Percentiles rank a stretch among this genome's conserved stretches.
Evolutionary conservation across 2,888 invertebrate species (phyloP).

Genomic region (Polydrusus cervinus): DNA sequence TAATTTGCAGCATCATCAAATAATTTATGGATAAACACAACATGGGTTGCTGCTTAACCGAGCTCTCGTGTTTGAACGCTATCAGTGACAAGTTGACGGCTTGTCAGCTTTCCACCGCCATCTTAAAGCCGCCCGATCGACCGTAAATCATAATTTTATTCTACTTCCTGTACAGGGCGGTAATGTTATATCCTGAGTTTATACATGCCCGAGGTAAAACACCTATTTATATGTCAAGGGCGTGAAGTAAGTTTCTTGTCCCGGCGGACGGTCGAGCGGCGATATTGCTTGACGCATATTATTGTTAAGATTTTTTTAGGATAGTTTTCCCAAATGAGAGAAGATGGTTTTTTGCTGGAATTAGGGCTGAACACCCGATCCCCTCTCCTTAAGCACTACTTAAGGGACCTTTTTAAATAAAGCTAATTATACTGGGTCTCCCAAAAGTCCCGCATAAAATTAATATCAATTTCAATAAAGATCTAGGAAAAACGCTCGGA

Average conservation of each 20-base stretch:
- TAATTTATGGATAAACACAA: constrained; percentile 53
- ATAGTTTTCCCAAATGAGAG: too few relatives aligned
- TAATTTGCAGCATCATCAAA: constrained; percentile 51
- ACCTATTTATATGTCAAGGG: not conserved
- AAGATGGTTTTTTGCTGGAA: too few relatives aligned
- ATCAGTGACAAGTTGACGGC: constrained; percentile 54
- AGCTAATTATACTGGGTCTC: too few relatives aligned
- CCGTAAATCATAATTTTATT: constrained; percentile 50
- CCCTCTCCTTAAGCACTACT: too few relatives aligned
- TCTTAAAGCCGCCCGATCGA: constrained; percentile 46
- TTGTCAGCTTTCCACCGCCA: constrained; percentile 45
- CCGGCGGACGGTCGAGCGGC: too few relatives aligned
- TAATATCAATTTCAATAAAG: too few relatives aligned
- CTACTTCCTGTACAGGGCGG: constrained; percentile 37
- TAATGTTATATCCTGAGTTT: constrained; percentile 2
- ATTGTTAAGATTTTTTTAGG: too few relatives aligned
- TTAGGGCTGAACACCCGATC: too few relatives aligned
- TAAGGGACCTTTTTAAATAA: too few relatives aligned
- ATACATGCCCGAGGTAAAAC: constrained; percentile 1
- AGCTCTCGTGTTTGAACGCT: constrained; percentile 49
- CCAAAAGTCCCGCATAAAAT: too few relatives aligned
- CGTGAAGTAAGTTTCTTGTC: not conserved
- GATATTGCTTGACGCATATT: too few relatives aligned
- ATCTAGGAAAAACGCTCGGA: too few relatives aligned
- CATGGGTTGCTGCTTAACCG: constrained; percentile 46